These are phyloP conservation scores for Drosophila tani DNA, from an alignment of 1,140 invertebrate genomes.

Conservation along the genomic window DNA sequence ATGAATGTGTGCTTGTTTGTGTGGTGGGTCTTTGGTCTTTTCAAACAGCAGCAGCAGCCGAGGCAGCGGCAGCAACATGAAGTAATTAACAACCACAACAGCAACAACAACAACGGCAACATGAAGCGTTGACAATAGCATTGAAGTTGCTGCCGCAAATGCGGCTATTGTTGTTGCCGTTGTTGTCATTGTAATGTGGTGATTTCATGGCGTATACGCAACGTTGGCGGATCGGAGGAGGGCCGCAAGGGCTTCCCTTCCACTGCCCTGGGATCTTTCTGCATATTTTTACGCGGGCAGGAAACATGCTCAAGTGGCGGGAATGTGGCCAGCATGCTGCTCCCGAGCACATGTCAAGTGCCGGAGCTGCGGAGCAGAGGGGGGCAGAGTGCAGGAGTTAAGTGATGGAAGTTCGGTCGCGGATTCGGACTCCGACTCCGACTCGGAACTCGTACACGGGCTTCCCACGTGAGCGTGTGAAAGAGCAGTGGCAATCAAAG, in stretches of 20 bases:
- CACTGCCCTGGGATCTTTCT: conserved; percentile 33
- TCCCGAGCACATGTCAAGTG: conserved; percentile 66
- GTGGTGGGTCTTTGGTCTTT: conserved; percentile 64
- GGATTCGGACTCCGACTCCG: conserved; percentile 7
- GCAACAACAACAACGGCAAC: conserved; percentile 46
- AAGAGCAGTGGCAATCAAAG: conserved; percentile 42
- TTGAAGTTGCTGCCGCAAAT: conserved; percentile 61
- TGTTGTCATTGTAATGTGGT: conserved; percentile 65
- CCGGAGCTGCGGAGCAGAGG: neutral
- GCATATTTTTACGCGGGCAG: conserved; percentile 62
- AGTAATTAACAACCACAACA: conserved; percentile 80
- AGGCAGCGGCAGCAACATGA: conserved; percentile 66
- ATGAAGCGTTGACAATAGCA: conserved; percentile 80
- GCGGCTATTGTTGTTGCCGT: conserved; percentile 41
- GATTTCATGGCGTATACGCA: conserved; percentile 81
- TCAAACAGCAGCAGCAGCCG: conserved; percentile 55
- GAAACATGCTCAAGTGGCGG: conserved; percentile 82
- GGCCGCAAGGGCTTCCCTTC: conserved; percentile 16
- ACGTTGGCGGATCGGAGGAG: conserved; percentile 17
- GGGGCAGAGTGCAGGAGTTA: conserved; percentile 45
- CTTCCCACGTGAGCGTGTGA: conserved; percentile 81
- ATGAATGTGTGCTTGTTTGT: conserved; percentile 39
- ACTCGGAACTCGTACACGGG: neutral
- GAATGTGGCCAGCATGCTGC: conserved; percentile 61
- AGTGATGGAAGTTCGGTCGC: conserved; percentile 49